These are phyloP conservation scores for Eupeodes luniger DNA, from an alignment of 2,888 invertebrate species.

Conservation along the genomic window DNA sequence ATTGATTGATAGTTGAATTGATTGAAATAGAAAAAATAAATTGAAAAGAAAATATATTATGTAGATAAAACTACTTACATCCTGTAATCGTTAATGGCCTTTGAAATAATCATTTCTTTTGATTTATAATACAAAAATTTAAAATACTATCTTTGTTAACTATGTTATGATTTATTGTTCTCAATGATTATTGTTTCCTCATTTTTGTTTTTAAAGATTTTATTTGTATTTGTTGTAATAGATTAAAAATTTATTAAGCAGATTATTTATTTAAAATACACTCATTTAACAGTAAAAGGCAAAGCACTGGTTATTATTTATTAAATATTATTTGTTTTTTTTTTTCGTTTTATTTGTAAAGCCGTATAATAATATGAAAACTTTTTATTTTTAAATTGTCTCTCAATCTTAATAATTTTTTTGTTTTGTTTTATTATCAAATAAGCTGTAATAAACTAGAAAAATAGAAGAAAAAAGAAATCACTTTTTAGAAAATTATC, in stretches of 20 bases:
- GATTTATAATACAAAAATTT: conserved; percentile 14
- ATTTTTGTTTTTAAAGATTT: conserved; percentile 14
- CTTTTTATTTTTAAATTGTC: neutral
- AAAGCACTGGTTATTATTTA: conserved; percentile 22
- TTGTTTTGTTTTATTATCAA: neutral
- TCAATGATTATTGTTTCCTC: conserved; percentile 47
- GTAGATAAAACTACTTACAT: conserved; percentile 88
- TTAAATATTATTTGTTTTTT: conserved; percentile 5
- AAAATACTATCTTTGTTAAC: conserved; percentile 9
- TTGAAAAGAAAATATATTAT: conserved; percentile 3
- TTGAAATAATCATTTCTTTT: conserved; percentile 88
- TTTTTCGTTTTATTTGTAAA: neutral
- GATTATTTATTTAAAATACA: neutral
- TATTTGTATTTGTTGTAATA: neutral
- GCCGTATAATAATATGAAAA: conserved; percentile 8
- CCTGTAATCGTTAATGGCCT: conserved; percentile 95
- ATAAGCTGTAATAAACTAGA: conserved; percentile 14
- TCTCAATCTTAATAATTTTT: neutral
- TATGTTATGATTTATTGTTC: conserved; percentile 17
- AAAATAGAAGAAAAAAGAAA: neutral
- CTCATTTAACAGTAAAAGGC: conserved; percentile 17
- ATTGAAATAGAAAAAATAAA: neutral
- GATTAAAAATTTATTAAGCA: conserved; percentile 6
- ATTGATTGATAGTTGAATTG: neutral
- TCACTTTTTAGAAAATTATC: neutral